Conservation (phyloP, 1,140 invertebrate genomes). For the Antheraea pernyi region DNA sequence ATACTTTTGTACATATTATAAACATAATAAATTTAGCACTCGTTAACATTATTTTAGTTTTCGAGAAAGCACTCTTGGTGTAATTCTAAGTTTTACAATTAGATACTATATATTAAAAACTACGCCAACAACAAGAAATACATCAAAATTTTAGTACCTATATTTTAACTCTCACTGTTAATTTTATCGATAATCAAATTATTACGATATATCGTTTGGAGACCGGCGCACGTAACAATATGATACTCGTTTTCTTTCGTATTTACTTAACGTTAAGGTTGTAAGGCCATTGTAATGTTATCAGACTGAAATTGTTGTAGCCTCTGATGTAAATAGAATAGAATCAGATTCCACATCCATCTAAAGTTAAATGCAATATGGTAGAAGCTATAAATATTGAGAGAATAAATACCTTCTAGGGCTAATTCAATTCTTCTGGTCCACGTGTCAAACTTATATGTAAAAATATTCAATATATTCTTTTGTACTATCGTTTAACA, state of each 20-base stretch:
- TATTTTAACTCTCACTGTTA: conserved; percentile 4
- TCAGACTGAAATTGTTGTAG: conserved; percentile 33
- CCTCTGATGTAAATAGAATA: conserved; percentile 48
- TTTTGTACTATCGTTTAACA: conserved; percentile 72
- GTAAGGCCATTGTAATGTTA: conserved; percentile 4
- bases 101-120: conserved; percentile 9
- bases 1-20: conserved; percentile 31
- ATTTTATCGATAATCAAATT: conserved; percentile 5
- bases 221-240: background rate
- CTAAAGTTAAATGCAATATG: conserved; percentile 66
- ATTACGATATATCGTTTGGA: conserved; percentile 7
- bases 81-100: conserved; percentile 20
- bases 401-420: conserved; percentile 72
- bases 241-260: background rate
- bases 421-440: conserved; percentile 64
- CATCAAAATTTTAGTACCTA: conserved; percentile 5
- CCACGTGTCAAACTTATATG: conserved; percentile 65
- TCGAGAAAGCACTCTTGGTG: conserved; percentile 70
- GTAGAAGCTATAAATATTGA: conserved; percentile 63
- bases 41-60: conserved; percentile 34
- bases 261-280: background rate
- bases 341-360: conserved; percentile 56
- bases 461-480: conserved; percentile 63
- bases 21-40: conserved; percentile 39
- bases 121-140: conserved; percentile 11